Evolutionary conservation across 2,797 vertebrate species (phyloP), one percentile per base, ranked within the genome.

Genomic region (Sciurus vulgaris): DNA sequence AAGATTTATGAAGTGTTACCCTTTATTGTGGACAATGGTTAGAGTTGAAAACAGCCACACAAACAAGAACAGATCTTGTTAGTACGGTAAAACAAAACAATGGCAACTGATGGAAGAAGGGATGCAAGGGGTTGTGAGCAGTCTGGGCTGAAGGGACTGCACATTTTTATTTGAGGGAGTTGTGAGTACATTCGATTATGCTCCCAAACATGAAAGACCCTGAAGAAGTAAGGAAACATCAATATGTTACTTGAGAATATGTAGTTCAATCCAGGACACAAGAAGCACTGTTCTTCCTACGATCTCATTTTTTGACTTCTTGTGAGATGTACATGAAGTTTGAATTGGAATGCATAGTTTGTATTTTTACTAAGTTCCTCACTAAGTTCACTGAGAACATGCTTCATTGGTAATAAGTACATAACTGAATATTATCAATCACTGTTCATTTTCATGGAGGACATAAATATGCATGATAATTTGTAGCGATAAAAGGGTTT

Each of bases 231-330:
- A 69, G 30, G 28, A 76, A 67, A 11, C 15, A 17, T 22, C 24
- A 59, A 5, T 3, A 13, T 33, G 17, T 47, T 22, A 2, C 5
- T 17, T 17, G 15, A 44, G 0, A 13, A 4, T 38, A 30, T 11
- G 4, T 12, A 86, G 9, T 38, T 73, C 86, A 73, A 74, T 47
- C 2, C 11, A 74, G 7, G 2, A 9, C 41, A 5, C 13, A 77
- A 38, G 38, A 69, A 65, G 69, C 8, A 30, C 10, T 67, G 2
- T 5, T 26, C 1, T n/a, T 72, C 17, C n/a, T 86, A 12, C 20
- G 11, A 83, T 35, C 33, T 69, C 22, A 22, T 41, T 81, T 24
- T 54, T 65, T 28, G 20, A 11, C 9, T n/a, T 76, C 26, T 61
- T 17, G 22, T 17, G 8, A 90, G 22, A 22, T 77, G 5, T 17